Base-by-base conservation (phyloP, 2,113 vertebrate species). In the Actenoides lindsayi region DNA sequence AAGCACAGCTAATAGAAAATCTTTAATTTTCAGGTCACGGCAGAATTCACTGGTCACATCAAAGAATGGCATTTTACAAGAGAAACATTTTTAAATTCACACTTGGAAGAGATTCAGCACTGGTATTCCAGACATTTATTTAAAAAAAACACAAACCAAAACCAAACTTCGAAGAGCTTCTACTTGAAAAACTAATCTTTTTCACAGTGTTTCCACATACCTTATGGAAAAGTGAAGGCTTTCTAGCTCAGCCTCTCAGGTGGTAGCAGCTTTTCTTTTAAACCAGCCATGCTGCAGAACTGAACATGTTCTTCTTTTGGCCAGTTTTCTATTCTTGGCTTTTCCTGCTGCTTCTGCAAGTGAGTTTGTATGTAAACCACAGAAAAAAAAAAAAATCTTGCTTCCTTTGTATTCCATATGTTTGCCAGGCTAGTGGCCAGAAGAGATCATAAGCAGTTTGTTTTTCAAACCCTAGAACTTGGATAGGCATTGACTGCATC, bases 261-360 rank as follows among this genome's bases (percentile, higher is more conserved):
- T 80, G 59, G 33, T 73, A 50, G n/a, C 44, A 90, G 79, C 25
- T 94, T 75, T 73, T 57, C 35, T 91, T 94, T 68, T 39, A 81
- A 91, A 35, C 11, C 25, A 89, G 20, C 46, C 76, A 28, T 33
- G 31, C 60, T 11, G 5, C 69, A 92, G 75, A 84, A 73, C 41
- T 67, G 44, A 88, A 87, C 16, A 39, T 78, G 37, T 44, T 76
- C 31, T 68, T 84, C 24, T 86, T 90, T 94, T 83, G 70, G 62
- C 65, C 87, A 67, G 13, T 90, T 90, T 95, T 94, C 75, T 90
- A 20, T 31, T 76, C 57, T 76, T 94, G 57, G 75, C 78, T 95
- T 91, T 95, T 68, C 68, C 50, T 94, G 60, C 64, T 87, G 73
- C 73, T 84, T 79, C 69, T 7, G 10, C 64, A 64, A 60, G 23